Evolutionary conservation across 2,888 invertebrate genomes (phyloP), one percentile per base, ranked within the genome.

Genomic region (Scaptomyza parva): DNA sequence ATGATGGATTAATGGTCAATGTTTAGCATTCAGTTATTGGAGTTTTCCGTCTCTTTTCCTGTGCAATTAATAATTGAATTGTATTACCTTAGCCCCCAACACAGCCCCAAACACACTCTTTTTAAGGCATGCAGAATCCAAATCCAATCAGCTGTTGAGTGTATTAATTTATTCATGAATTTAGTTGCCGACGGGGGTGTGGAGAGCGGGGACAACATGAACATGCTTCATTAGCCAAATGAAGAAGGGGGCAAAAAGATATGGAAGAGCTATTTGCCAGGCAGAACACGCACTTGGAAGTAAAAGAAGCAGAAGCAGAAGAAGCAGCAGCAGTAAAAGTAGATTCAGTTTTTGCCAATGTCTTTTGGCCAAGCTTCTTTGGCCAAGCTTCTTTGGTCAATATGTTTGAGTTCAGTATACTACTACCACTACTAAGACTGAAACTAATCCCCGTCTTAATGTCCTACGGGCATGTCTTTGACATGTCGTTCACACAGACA

Each of bases 101-200:
- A 3, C 33, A 5, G 2, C 12, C 11, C 28, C 4, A 26, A 7
- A 3, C 26, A 1, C 12, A 11, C 11, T 2, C 30, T n/a, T 5
- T 48, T 50, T 67, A 66, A 68, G 79, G n/a, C n/a, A 79, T 35
- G 41, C n/a, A n/a, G n/a, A n/a, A 39, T 3, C 40, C 51, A 69
- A 66, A 82, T 62, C 79, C 67, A 82, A 85, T 80, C 86, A 73
- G 72, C 70, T 75, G 78, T 73, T 68, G 77, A 76, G 60, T 61
- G 73, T 35, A 69, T 71, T 86, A 83, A 83, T 86, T 80, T 83
- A 83, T 83, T 80, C 82, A 86, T 83, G 73, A 70, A 73, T 67
- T 70, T 26, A 30, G 22, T 2, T n/a, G 20, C 22, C 22, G 22
- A n/a, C n/a, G 26, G 26, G 8, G 26, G 26, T 6, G 30, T 2